These are phyloP conservation scores for Agrilus cyanescens DNA, from an alignment of 2,888 invertebrate genomes.

Conservation along the genomic window DNA sequence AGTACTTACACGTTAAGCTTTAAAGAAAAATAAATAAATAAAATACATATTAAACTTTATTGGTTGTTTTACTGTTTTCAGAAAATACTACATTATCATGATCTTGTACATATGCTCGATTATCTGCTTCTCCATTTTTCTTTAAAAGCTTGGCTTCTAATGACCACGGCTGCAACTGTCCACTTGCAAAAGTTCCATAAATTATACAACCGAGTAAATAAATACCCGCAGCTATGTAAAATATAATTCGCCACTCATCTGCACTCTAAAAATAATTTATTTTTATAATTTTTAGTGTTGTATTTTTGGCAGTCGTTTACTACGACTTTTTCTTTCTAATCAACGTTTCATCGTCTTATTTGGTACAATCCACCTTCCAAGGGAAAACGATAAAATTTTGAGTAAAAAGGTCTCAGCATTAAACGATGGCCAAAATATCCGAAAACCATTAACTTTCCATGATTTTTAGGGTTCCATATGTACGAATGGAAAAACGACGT, in stretches of 20 bases:
- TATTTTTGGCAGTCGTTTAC: no score
- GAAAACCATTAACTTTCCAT: no score
- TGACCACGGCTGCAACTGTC: conserved; percentile 75
- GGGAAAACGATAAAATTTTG: no score
- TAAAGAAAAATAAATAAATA: no score
- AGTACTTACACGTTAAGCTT: no score
- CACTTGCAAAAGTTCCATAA: conserved; percentile 74
- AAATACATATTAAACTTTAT: conserved; percentile 1
- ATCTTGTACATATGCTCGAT: conserved; percentile 2
- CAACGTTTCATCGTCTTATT: neutral
- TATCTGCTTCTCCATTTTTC: conserved; percentile 4
- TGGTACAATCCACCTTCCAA: no score
- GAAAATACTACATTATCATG: neutral
- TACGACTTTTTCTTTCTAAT: no score
- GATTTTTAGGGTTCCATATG: no score
- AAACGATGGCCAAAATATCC: no score
- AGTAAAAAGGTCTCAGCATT: no score
- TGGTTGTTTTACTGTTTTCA: neutral
- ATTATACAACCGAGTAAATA: conserved; percentile 74
- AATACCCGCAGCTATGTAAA: conserved; percentile 72
- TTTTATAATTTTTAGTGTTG: no score
- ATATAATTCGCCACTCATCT: conserved; percentile 71
- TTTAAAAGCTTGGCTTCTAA: conserved; percentile 28
- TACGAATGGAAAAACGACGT: no score
- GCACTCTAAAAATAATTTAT: conserved; percentile 16